Base-by-base conservation (phyloP, 2,888 invertebrate species). In the Plagodis dolabraria region DNA sequence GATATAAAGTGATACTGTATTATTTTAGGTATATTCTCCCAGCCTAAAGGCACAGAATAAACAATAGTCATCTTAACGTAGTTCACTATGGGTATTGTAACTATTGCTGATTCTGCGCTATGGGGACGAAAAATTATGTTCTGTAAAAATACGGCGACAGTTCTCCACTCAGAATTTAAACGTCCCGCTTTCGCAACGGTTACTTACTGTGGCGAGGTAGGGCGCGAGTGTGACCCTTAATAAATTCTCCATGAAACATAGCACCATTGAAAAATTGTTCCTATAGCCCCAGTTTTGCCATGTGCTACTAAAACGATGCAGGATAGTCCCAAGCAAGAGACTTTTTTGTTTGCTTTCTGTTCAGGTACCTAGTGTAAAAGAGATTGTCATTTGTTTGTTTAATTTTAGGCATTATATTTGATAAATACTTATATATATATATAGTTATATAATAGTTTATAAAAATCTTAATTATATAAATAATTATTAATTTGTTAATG, bases 141-240 rank as follows among this genome's bases (percentile, higher is more conserved):
- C 74, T 65, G 62, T 78, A 89, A 88, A 91, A 89, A 89, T 91
- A 92, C 82, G 76, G 77, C 81, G 85, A 87, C 90, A 89, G 80
- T 89, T 87, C 84, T 78, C 76, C 78, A 77, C 80, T 73, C 76
- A 73, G 89, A 91, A 89, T 92, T 90, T 90, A 87, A 91, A 89
- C 90, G 88, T 80, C 68, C 80, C 83, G 80, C 80, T 88, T 85
- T 86, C 83, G 78, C 83, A 82, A 85, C 85, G 77, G 84, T 86
- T 86, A 86, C 87, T 88, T 84, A 86, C 84, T 81, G 83, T 68
- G 69, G 64, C 67, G 72, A 80, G 82, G 82, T 74, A 81, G 81
- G 85, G 85, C 75, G 80, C 71, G 79, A 80, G 76, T 81, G 76
- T 80, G 86, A 87, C 88, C 91, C 87, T 87, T 87, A 86, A 90